A percentile compares a stretch with the other conserved stretches of the same genome.
Conservation (phyloP, 2,113 vertebrate species). For the Plecotus auritus region DNA sequence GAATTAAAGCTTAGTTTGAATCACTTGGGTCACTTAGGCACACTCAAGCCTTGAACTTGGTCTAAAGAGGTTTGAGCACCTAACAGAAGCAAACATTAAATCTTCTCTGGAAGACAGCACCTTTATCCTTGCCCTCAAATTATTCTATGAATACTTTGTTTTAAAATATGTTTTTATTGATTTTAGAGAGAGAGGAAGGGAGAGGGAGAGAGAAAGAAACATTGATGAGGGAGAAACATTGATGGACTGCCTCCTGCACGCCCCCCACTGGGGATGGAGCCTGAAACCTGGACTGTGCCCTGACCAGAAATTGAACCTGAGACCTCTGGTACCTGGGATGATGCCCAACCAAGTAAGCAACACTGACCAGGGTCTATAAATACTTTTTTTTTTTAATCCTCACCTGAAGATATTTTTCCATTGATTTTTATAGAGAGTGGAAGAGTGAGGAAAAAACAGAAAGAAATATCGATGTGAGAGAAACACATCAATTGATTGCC, state of each 20-base stretch:
- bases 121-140: not conserved
- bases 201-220: not conserved
- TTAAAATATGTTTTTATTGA: not conserved
- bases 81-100: not conserved
- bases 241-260: not conserved
- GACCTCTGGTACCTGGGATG: too few species aligned
- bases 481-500: too few species aligned
- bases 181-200: not conserved
- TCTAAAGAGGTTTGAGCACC: not conserved
- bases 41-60: not conserved
- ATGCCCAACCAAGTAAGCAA: too few species aligned
- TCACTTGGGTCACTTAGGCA: not conserved
- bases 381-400: too few species aligned
- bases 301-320: not conserved
- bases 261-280: not conserved
- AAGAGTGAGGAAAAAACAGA: too few species aligned
- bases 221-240: too few species aligned
- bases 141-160: not conserved
- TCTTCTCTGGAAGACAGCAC: not conserved
- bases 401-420: too few species aligned
- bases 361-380: too few species aligned
- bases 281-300: not conserved
- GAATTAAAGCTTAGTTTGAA: not conserved
- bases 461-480: too few species aligned
- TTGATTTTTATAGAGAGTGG: too few species aligned